Conservation (phyloP, 1,140 invertebrate species). For the Maniola jurtina region DNA sequence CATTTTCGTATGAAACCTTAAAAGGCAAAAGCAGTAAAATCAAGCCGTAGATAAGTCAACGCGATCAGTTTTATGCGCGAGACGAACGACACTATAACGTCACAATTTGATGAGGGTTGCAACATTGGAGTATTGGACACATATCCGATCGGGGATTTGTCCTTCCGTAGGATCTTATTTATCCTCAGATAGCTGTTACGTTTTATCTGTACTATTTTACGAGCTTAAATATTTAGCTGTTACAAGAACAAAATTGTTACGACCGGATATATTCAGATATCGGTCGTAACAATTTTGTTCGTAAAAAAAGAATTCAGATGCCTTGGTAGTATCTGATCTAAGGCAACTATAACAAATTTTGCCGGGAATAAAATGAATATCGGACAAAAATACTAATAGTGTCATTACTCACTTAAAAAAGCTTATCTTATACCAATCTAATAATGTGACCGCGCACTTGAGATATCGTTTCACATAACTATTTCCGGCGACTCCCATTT, state of each 20-base stretch:
- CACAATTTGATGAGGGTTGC: conserved; percentile 57
- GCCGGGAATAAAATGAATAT: too few species aligned
- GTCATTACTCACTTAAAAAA: too few species aligned
- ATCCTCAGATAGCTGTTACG: neutral
- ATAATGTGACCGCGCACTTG: neutral
- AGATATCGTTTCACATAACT: neutral
- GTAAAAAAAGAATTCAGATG: too few species aligned
- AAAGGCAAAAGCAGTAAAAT: neutral
- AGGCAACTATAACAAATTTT: too few species aligned
- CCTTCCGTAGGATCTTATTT: conserved; percentile 11
- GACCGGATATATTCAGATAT: neutral
- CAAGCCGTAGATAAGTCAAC: neutral
- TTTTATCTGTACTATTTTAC: conserved; percentile 12
- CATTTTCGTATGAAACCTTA: too few species aligned
- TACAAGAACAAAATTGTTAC: neutral
- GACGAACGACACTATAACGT: conserved; percentile 37
- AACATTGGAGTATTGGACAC: conserved; percentile 33
- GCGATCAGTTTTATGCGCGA: conserved; percentile 6
- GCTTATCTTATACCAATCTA: neutral
- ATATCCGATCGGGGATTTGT: conserved; percentile 36
- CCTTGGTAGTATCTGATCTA: too few species aligned
- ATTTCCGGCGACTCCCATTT: neutral
- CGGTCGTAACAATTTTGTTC: too few species aligned
- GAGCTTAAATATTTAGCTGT: neutral
- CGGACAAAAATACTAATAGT: too few species aligned